Evolutionary conservation across 2,888 invertebrate species (phyloP), one percentile per base, ranked within the genome.

Genomic region (Tribolium freemani): DNA sequence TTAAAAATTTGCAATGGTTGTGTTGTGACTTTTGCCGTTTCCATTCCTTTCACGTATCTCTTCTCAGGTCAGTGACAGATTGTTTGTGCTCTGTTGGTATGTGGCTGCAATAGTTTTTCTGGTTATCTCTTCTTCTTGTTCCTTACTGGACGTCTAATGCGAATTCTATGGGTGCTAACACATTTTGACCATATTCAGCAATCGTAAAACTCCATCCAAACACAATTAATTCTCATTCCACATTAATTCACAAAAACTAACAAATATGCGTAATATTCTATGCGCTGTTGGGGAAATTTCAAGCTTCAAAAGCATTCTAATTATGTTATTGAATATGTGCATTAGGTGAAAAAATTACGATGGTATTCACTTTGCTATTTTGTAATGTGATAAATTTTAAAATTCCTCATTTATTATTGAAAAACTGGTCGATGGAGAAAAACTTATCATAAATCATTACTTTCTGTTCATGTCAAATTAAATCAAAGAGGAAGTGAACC

Each of bases 51-150:
- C 83, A 82, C 83, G 83, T 82, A 79, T 63, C 76, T 73, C 75
- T 76, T 82, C 80, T 83, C 82, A 79, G 83, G 83, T 83, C 83
- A 83, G 77, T 83, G 83, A 83, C 83, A 83, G 83, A 83, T 83
- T 83, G 82, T 80, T 79, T 77, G 81, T 80, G 80, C 81, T 80
- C 80, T 80, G 81, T 76, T 79, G 82, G 81, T 79, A 81, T 82
- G 82, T 81, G 79, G 78, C 77, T 77, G 78, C 77, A 77, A 80
- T 77, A 77, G 78, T 81, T 81, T 80, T 80, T 79, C 78, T 77
- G 70, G 53, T 58, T 46, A 72, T 71, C 64, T 69, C 72, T 69
- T 73, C 72, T 77, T 67, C 75, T 74, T 76, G 75, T 77, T 76
- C 75, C 74, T 77, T 79, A 79, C 78, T 75, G 75, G 76, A 75